Percentiles rank a stretch among this genome's conserved stretches.
Conservation (phyloP, 2,797 vertebrate genomes). For the Propithecus deckenii region DNA sequence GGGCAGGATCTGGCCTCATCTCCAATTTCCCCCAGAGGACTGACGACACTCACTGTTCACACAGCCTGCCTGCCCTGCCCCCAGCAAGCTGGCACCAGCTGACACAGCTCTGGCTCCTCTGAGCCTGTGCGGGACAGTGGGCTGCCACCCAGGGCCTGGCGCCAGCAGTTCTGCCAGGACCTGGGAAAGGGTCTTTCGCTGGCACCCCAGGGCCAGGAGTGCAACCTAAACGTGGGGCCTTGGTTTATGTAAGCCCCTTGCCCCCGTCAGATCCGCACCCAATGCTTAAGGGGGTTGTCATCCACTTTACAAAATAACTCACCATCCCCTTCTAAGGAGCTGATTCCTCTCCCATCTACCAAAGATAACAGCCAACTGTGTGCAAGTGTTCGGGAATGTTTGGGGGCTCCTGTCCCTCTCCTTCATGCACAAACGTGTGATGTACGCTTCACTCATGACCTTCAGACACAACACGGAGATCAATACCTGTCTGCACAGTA, state of each 20-base stretch:
- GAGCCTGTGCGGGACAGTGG: background rate
- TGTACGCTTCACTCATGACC: background rate
- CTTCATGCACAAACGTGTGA: background rate
- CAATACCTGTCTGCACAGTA: background rate
- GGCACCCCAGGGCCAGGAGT: background rate
- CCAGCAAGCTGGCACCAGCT: background rate
- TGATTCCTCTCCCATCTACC: background rate
- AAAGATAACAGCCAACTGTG: background rate
- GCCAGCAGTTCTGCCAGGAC: background rate
- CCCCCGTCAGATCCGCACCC: background rate
- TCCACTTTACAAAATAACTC: background rate
- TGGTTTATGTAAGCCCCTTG: background rate
- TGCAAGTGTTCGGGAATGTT: background rate
- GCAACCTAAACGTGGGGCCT: background rate
- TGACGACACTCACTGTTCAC: background rate
- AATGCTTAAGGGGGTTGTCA: background rate
- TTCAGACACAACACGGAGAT: background rate
- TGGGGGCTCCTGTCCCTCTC: background rate
- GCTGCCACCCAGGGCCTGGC: background rate
- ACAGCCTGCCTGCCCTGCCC: background rate
- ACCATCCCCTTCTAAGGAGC: background rate
- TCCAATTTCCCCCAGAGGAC: conserved; percentile 37
- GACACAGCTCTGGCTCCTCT: background rate
- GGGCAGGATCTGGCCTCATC: conserved; percentile 51
- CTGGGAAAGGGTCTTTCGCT: background rate